Conservation (phyloP, 2,888 invertebrate genomes). For the Chrysina gloriosa region DNA sequence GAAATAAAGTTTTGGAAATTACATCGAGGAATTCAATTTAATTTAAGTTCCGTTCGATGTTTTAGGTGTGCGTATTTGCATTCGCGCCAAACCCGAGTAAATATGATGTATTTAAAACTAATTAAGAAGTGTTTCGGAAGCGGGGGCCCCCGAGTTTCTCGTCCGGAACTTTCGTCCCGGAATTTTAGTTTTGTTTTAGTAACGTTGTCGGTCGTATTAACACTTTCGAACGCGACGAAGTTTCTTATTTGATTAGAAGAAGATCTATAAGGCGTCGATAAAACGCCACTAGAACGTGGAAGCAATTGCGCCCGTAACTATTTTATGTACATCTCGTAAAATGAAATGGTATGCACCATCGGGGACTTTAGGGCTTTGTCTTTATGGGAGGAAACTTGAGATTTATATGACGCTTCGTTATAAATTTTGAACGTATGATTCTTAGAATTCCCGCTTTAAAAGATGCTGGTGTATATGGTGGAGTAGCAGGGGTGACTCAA, state of each 20-base stretch:
- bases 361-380: no score
- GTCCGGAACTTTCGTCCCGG: background rate
- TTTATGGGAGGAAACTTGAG: no score
- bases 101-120: conserved; percentile 36
- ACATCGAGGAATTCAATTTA: conserved; percentile 38
- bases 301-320: no score
- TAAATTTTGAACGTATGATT: no score
- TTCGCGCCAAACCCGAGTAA: conserved; percentile 26
- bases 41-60: conserved; percentile 35
- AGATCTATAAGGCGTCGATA: no score
- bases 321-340: no score
- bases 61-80: conserved; percentile 25
- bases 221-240: background rate
- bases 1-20: conserved; percentile 38
- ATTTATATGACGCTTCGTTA: no score
- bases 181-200: conserved; percentile 4
- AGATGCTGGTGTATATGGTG: no score
- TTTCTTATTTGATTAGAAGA: background rate
- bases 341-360: no score
- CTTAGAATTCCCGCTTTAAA: no score
- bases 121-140: conserved; percentile 33
- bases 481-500: no score
- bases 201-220: background rate
- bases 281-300: no score
- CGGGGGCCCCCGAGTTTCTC: background rate